Evolutionary conservation across 2,113 vertebrate species (phyloP).

Genomic region (Spea multiplicata): DNA sequence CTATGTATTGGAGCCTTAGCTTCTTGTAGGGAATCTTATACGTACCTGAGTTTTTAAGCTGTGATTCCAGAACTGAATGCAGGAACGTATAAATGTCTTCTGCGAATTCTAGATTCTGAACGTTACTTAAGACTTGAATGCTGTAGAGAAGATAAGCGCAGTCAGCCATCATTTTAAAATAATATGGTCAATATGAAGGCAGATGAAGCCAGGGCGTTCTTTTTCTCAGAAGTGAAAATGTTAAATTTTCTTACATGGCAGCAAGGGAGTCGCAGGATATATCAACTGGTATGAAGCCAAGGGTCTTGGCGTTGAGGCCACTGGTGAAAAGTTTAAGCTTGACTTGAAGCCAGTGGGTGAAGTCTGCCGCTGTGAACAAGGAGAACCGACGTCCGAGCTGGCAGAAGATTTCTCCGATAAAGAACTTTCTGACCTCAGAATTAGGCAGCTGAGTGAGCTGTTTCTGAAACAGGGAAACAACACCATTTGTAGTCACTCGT

Average conservation of each 20-base stretch:
- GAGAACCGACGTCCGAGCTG: conserved; percentile 31
- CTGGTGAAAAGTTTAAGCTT: conserved; percentile 47
- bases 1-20: too few species aligned
- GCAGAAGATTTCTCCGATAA: conserved; percentile 51
- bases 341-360: conserved; percentile 26
- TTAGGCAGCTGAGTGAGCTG: conserved; percentile 28
- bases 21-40: neutral
- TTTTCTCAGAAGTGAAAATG: neutral
- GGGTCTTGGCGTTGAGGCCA: conserved; percentile 36
- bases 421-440: conserved; percentile 1
- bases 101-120: conserved; percentile 40
- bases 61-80: conserved; percentile 46
- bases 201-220: neutral
- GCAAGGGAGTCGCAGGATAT: conserved; percentile 49
- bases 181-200: neutral
- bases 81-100: conserved; percentile 44
- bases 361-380: conserved; percentile 41
- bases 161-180: neutral
- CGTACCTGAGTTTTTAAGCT: conserved; percentile 44
- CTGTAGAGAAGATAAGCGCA: conserved; percentile 30
- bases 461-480: conserved; percentile 4
- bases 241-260: conserved; percentile 45
- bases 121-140: conserved; percentile 15
- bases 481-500: neutral
- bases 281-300: conserved; percentile 44